Base-by-base conservation (phyloP, 2,888 invertebrate species). In the Automeris io region DNA sequence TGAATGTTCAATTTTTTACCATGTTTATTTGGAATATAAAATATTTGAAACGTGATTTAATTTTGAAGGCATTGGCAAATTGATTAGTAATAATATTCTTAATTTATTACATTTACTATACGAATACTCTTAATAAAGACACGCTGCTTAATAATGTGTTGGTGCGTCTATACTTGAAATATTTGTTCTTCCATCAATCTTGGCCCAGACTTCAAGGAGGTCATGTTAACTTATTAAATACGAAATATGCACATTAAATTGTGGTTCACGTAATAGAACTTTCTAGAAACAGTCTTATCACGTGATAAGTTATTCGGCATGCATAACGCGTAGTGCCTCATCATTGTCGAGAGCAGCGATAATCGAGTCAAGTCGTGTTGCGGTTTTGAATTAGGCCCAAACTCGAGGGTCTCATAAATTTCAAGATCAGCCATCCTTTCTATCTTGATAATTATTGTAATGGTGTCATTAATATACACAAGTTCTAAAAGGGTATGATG, bases 351-450 rank as follows among this genome's bases (percentile, higher is more conserved):
- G 33, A 33, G 26, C 19, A 6, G 18, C 40, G 36, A 40, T 40
- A 40, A 40, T 40, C 36, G 36, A 35, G 33, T 24, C 13, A 33
- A 24, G 25, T 35, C 40, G 40, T 40, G 40, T 35, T 36, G 31
- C 40, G 36, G 25, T 36, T 40, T 32, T 40, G 35, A 42, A 42
- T 42, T 39, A 33, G 29, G 26, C 33, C 29, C 18, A n/a, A 32
- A 25, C 21, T 29, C 26, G 18, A 33, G 31, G 11, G 22, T 7
- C 16, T 29, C 23, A 23, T 32, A 32, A 23, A 24, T 23, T 32
- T 18, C 8, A 16, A 7, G 11, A 23, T 23, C 23, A 31, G 18
- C 33, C 11, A 9, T 19, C 18, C 5, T 11, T 33, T n/a, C 18
- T 19, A 19, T 33, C 18, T 9, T 9, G 5, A 6, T 19, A 33